Evolutionary conservation across 2,113 vertebrate species (phyloP).

Genomic region (Trichechus manatus): DNA sequence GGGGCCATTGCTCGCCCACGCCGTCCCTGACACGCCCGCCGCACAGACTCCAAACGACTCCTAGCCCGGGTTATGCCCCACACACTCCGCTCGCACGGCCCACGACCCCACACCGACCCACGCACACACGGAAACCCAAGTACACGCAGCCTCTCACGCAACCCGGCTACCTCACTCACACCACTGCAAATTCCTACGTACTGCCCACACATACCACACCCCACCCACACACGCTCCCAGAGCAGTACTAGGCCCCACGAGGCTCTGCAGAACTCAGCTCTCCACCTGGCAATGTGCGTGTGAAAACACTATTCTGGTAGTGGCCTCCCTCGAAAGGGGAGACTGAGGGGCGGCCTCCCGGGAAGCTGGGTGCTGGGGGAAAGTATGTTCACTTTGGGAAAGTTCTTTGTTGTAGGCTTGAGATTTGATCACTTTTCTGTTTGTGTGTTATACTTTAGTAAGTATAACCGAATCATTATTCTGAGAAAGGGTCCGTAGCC

Average conservation of each 20-base stretch:
- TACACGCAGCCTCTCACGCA: neutral
- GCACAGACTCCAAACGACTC: neutral
- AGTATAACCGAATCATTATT: neutral
- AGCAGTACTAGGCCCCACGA: too few species aligned
- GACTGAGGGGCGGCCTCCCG: too few species aligned
- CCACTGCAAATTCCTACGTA: neutral
- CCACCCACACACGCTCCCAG: too few species aligned
- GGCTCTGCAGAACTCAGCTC: neutral
- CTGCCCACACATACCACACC: neutral
- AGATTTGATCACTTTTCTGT: neutral
- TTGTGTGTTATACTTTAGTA: neutral
- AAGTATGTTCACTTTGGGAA: neutral
- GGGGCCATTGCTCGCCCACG: too few species aligned
- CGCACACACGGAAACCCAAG: neutral
- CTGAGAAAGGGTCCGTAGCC: neutral
- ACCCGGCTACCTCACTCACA: neutral
- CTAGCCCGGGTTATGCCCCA: neutral
- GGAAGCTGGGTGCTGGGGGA: neutral
- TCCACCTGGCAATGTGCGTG: neutral
- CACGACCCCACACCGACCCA: rapidly evolving
- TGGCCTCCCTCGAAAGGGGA: neutral
- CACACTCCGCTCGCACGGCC: neutral
- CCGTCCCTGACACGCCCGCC: neutral
- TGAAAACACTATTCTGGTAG: neutral
- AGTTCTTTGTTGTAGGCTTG: neutral